Conservation (phyloP, 2,888 invertebrate species). For the Vesta saturnalis region DNA sequence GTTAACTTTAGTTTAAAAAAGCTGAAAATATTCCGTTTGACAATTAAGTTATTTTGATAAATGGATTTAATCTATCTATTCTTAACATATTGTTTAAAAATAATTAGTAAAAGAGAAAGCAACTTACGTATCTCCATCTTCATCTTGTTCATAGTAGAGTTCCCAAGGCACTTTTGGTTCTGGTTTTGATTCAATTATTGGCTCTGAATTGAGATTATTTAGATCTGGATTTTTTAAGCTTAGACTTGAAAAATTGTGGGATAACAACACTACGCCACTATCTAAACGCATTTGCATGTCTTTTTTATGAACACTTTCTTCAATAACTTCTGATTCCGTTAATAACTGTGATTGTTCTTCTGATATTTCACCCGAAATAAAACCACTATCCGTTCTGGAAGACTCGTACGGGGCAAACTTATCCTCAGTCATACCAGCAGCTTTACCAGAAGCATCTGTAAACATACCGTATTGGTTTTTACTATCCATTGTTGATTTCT, state of each 20-base stretch:
- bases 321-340: constrained; percentile 35
- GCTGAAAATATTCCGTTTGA: not conserved
- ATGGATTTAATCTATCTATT: constrained; percentile 6
- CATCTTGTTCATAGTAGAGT: constrained; percentile 78
- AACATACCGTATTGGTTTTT: constrained; percentile 43
- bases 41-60: constrained; percentile 25
- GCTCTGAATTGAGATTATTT: constrained; percentile 56
- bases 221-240: constrained; percentile 62
- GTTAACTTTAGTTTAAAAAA: not conserved
- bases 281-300: constrained; percentile 67
- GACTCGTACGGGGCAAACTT: constrained; percentile 51
- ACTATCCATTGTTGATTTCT: constrained; percentile 23
- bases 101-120: constrained; percentile 33
- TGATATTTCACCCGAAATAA: constrained; percentile 54
- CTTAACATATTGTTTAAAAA: constrained; percentile 6
- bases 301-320: constrained; percentile 15
- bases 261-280: constrained; percentile 71
- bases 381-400: constrained; percentile 57
- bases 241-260: constrained; percentile 71
- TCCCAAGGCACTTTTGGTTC: constrained; percentile 66
- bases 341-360: constrained; percentile 42
- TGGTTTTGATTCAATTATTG: constrained; percentile 39
- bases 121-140: constrained; percentile 91
- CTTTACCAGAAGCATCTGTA: constrained; percentile 53
- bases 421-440: constrained; percentile 48